phyloP scores from a whole-genome alignment of 2,888 invertebrate species.

The Acanthosepion pharaonis region DNA sequence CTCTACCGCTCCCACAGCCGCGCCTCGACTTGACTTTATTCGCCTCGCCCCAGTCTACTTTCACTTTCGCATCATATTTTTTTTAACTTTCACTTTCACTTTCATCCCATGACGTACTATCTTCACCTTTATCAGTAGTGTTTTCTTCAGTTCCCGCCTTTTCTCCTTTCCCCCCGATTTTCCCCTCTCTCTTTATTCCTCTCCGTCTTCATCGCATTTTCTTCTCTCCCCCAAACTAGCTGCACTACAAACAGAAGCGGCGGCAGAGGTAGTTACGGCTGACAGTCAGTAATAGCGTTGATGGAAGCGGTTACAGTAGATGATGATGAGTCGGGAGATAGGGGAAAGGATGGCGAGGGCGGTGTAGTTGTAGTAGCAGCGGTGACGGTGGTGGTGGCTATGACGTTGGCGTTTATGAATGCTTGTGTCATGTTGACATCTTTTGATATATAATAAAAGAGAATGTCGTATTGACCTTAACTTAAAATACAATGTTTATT shows the following conservation, averaged over 20 bases:
- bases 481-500: not conserved
- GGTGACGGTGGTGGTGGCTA: not conserved
- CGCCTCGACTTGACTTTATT: not conserved
- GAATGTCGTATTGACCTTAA: constrained; percentile 21
- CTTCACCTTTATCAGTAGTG: not conserved
- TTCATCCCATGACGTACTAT: not conserved
- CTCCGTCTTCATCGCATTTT: not conserved
- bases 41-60: not conserved
- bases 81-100: not conserved
- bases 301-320: not conserved
- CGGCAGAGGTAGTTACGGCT: constrained; percentile 6
- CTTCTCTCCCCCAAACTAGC: not conserved
- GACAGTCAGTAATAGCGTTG: constrained; percentile 8
- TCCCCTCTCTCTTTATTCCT: not conserved
- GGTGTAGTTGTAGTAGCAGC: not conserved
- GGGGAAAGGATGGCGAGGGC: not conserved
- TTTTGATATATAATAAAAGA: not conserved
- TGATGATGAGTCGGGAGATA: constrained; percentile 12
- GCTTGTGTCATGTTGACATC: constrained; percentile 1
- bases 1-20: not conserved
- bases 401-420: not conserved
- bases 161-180: rapidly evolving
- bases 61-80: not conserved
- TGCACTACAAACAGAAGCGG: not conserved
- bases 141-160: not conserved